Conservation (phyloP, 2,888 invertebrate species). For the Bembecia ichneumoniformis region DNA sequence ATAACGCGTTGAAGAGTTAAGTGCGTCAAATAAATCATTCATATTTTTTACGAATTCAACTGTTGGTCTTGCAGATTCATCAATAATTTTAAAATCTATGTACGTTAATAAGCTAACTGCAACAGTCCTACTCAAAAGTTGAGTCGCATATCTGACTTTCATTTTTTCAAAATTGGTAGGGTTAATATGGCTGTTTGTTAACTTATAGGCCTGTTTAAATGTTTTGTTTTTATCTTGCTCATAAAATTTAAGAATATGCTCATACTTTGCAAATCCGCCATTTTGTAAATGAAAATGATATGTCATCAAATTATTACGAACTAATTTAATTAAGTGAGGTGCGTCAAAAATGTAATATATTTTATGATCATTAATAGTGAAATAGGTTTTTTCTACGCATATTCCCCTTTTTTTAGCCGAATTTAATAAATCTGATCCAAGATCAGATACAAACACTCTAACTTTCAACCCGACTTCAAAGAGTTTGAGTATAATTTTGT, state of each 20-base stretch:
- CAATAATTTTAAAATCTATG: slow-evolving; percentile 8
- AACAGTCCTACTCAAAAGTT: slow-evolving; percentile 23
- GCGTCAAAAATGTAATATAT: slow-evolving; percentile 25
- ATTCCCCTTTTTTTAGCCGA: slow-evolving; percentile 13
- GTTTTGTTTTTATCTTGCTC: slow-evolving; percentile 13
- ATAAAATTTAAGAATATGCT: slow-evolving; percentile 18
- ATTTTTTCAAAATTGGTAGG: slow-evolving; percentile 20
- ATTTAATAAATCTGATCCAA: slow-evolving; percentile 12
- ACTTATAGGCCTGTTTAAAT: slow-evolving; percentile 18
- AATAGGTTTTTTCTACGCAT: slow-evolving; percentile 16
- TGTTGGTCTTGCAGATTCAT: slow-evolving; percentile 9
- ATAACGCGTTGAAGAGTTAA: slow-evolving; percentile 11
- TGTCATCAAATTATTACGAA: slow-evolving; percentile 17
- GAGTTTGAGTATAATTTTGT: not conserved
- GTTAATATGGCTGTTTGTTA: slow-evolving; percentile 20
- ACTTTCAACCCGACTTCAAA: not conserved
- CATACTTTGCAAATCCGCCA: slow-evolving; percentile 17
- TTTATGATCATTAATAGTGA: slow-evolving; percentile 17
- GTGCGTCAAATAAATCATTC: slow-evolving; percentile 13
- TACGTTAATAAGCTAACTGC: slow-evolving; percentile 16
- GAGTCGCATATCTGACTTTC: slow-evolving; percentile 18
- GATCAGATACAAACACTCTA: not conserved
- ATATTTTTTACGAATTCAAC: slow-evolving; percentile 10
- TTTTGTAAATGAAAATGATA: slow-evolving; percentile 19
- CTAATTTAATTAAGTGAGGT: slow-evolving; percentile 19